These are phyloP conservation scores for Masticophis lateralis DNA, from an alignment of 2,797 vertebrate genomes.

Conservation along the genomic window DNA sequence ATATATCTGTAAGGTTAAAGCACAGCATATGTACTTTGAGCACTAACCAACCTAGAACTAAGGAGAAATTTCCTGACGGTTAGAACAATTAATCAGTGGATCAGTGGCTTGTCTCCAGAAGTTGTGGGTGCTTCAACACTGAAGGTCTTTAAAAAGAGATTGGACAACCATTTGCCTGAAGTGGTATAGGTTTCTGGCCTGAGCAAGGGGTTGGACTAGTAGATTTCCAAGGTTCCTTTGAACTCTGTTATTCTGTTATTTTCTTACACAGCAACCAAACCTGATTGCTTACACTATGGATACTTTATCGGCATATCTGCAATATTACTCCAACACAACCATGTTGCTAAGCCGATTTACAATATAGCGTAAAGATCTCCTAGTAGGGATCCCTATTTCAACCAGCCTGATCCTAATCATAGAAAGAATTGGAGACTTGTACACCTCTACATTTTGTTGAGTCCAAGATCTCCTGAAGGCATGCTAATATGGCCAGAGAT, in stretches of 20 bases:
- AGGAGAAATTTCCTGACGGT: not conserved
- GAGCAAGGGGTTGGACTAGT: not conserved
- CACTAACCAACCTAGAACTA: not conserved
- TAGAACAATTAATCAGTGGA: not conserved
- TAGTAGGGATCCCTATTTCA: not conserved
- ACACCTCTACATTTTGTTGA: not conserved
- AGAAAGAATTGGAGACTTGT: not conserved
- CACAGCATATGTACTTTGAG: not conserved
- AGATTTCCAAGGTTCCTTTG: not conserved
- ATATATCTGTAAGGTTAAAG: not conserved
- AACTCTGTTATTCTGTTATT: not conserved
- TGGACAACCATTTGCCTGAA: not conserved
- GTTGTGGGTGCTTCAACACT: not conserved
- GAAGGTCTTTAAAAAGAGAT: not conserved
- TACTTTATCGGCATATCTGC: not conserved
- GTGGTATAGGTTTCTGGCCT: not conserved
- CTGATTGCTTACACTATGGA: not conserved
- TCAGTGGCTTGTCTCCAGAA: not conserved
- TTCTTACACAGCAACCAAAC: not conserved
- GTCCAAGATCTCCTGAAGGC: not conserved
- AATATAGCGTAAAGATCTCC: not conserved
- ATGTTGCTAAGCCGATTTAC: not conserved
- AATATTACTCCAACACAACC: not conserved
- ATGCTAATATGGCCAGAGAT: not conserved
- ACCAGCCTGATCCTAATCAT: not conserved